Evolutionary conservation across 1,140 invertebrate species (phyloP).

Genomic region (Aphelinus certus): DNA sequence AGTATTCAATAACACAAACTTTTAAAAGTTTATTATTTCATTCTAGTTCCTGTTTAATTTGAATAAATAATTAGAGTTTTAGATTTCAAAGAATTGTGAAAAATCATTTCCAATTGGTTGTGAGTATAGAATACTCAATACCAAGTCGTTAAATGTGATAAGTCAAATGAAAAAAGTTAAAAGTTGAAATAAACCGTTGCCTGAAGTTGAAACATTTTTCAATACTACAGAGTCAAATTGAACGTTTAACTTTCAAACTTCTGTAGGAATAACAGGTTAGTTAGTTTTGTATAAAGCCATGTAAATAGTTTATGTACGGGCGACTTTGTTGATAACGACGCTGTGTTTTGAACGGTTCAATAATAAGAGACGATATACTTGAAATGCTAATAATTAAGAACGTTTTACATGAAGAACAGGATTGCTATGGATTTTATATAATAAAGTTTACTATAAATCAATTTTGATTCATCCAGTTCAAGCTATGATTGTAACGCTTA

Average conservation of each 20-base stretch:
- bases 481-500: conserved; percentile 30
- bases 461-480: conserved; percentile 13
- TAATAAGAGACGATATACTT: conserved; percentile 38
- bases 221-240: not conserved
- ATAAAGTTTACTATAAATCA: conserved; percentile 10
- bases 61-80: no score
- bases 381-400: conserved; percentile 1
- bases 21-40: no score
- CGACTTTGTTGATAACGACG: conserved; percentile 29
- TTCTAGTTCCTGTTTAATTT: no score
- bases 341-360: conserved; percentile 45
- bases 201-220: no score
- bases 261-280: conserved; percentile 35
- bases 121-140: no score
- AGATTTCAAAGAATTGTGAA: no score
- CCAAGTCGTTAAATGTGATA: no score
- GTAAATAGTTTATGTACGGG: conserved; percentile 52
- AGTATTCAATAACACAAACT: no score
- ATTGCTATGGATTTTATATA: conserved; percentile 31
- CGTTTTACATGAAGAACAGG: conserved; percentile 19
- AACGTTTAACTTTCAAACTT: conserved; percentile 37
- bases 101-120: no score
- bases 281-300: conserved; percentile 56
- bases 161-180: no score
- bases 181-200: no score